These are phyloP conservation scores for Epizoanthus rinbou DNA, from an alignment of 92 coral and sea anemone species.

Conservation along the genomic window DNA sequence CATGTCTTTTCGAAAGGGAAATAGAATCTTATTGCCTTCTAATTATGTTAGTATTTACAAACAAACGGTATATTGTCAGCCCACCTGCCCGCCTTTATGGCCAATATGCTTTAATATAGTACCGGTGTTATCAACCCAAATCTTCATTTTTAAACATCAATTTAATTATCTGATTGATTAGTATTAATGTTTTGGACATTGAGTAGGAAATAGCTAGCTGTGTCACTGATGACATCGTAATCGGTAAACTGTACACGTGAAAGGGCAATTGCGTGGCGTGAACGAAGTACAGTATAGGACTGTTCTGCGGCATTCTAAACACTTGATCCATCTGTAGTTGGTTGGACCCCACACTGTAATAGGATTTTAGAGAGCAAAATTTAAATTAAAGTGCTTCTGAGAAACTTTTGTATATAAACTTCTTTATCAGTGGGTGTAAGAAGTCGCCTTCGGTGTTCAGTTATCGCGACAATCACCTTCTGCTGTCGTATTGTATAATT, in stretches of 20 bases:
- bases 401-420: not conserved
- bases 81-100: slow-evolving; percentile 32
- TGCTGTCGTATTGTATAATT: not conserved
- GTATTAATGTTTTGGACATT: slow-evolving; percentile 48
- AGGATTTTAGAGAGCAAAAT: slow-evolving; percentile 5
- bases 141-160: slow-evolving; percentile 45
- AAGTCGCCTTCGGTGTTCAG: not conserved
- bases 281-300: not conserved
- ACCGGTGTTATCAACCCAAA: slow-evolving; percentile 26
- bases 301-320: not conserved
- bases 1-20: slow-evolving; percentile 28
- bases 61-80: slow-evolving; percentile 17
- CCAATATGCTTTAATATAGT: slow-evolving; percentile 4
- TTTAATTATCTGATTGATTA: slow-evolving; percentile 59
- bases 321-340: not conserved
- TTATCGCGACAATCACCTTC: not conserved
- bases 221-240: slow-evolving; percentile 32
- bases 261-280: not conserved
- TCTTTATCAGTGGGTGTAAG: slow-evolving; percentile 4
- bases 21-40: slow-evolving; percentile 19
- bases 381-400: not conserved
- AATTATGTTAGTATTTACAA: slow-evolving; percentile 23
- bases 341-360: slow-evolving; percentile 1
- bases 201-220: slow-evolving; percentile 47
- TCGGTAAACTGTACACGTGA: slow-evolving; percentile 39